A percentile compares a stretch with the other conserved stretches of the same genome.
Conservation (phyloP, 2,113 vertebrate species). For the Garra rufa region DNA sequence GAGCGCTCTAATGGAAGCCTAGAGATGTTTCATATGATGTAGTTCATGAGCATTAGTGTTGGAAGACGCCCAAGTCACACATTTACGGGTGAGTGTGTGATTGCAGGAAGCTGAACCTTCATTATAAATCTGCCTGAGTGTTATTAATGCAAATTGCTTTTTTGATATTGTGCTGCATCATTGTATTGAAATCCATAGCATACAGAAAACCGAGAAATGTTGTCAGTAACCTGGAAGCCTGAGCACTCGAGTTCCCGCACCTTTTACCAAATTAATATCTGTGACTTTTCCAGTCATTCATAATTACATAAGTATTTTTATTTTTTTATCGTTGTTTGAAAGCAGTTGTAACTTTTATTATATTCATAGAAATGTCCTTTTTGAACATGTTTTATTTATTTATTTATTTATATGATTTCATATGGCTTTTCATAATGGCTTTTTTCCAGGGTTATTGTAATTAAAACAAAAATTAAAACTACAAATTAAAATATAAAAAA, state of each 20-base stretch:
- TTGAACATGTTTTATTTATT: too few species aligned
- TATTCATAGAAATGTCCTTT: background rate
- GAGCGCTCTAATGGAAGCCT: conserved; percentile 6
- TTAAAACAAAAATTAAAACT: too few species aligned
- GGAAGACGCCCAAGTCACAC: conserved; percentile 62
- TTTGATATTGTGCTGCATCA: conserved; percentile 11
- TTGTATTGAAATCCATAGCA: conserved; percentile 33
- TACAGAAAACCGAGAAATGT: background rate
- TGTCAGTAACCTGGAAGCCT: background rate
- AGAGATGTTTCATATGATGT: background rate
- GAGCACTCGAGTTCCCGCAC: background rate
- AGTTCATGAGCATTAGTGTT: conserved; percentile 60
- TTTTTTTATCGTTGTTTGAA: background rate
- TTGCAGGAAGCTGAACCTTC: background rate
- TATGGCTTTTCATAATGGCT: too few species aligned
- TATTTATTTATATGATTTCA: background rate
- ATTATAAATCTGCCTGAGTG: conserved; percentile 13
- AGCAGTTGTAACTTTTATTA: background rate
- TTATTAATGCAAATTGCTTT: conserved; percentile 24
- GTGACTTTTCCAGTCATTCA: conserved; percentile 8
- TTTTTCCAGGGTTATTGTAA: too few species aligned
- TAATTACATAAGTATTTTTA: background rate
- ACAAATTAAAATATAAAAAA: too few species aligned
- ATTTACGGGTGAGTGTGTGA: conserved; percentile 49
- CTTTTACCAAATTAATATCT: background rate